A percentile compares a stretch with the other conserved stretches of the same genome.
These are phyloP conservation scores for Phoebastria nigripes DNA, from an alignment of 2,797 vertebrate genomes.

Conservation along the genomic window DNA sequence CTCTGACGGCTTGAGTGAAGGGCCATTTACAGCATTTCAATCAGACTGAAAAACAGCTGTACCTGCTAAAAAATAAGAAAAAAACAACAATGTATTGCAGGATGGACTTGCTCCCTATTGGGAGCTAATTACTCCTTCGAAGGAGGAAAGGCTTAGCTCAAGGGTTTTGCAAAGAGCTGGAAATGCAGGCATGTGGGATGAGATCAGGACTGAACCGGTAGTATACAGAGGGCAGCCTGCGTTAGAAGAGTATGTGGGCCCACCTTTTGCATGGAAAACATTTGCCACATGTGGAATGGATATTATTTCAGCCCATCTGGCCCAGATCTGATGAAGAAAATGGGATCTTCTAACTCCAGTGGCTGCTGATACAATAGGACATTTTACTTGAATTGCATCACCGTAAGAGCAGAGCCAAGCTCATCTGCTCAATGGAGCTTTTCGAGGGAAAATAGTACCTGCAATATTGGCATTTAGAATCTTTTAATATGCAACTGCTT, in stretches of 20 bases:
- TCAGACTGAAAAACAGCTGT: background rate
- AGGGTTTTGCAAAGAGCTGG: background rate
- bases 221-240: background rate
- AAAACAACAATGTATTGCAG: background rate
- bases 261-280: background rate
- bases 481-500: background rate
- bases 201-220: background rate
- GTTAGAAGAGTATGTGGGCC: background rate
- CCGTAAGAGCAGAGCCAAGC: background rate
- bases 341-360: background rate
- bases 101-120: background rate
- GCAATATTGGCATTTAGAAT: background rate
- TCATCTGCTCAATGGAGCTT: background rate
- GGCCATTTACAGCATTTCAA: background rate
- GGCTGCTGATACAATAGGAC: background rate
- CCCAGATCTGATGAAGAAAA: background rate
- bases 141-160: background rate
- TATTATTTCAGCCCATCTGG: background rate
- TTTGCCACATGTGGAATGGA: background rate
- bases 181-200: background rate
- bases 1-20: background rate
- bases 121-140: slow-evolving; percentile 12
- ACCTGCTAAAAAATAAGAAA: slow-evolving; percentile 13
- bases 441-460: background rate
- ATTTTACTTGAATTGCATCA: background rate